Conservation (phyloP, 37 sponge, comb jelly and placozoan genomes). For the Lycopodina hypogea region DNA sequence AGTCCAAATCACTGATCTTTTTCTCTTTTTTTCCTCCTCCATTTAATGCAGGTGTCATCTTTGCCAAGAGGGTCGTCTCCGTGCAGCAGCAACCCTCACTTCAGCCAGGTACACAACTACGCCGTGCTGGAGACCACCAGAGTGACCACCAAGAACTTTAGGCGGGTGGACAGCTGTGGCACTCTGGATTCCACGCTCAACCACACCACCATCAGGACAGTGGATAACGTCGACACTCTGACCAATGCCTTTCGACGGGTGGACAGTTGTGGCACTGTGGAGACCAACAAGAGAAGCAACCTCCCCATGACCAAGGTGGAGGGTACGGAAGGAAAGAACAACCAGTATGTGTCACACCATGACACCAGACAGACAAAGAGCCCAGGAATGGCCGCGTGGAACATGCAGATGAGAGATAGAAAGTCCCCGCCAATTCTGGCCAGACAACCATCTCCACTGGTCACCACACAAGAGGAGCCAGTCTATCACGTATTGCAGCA, state of each 20-base stretch:
- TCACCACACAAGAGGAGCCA: not conserved
- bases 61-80: not conserved
- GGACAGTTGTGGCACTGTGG: conserved; percentile 79
- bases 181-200: conserved; percentile 56
- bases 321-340: not conserved
- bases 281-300: conserved; percentile 29
- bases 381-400: not conserved
- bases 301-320: not conserved
- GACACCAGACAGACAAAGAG: not conserved
- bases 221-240: too few species aligned
- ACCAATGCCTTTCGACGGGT: conserved; percentile 26
- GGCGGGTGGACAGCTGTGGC: conserved; percentile 78
- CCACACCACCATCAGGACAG: not conserved
- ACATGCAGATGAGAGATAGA: not conserved
- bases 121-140: conserved; percentile 4
- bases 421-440: not conserved
- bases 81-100: not conserved
- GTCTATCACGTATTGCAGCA: not conserved
- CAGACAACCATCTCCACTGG: not conserved
- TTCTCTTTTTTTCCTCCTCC: not conserved
- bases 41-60: not conserved
- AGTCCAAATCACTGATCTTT: not conserved
- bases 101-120: conserved; percentile 4
- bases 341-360: not conserved
- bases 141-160: not conserved